Evolutionary conservation across 2,797 vertebrate species (phyloP).

Genomic region (Megalops cyprinoides): DNA sequence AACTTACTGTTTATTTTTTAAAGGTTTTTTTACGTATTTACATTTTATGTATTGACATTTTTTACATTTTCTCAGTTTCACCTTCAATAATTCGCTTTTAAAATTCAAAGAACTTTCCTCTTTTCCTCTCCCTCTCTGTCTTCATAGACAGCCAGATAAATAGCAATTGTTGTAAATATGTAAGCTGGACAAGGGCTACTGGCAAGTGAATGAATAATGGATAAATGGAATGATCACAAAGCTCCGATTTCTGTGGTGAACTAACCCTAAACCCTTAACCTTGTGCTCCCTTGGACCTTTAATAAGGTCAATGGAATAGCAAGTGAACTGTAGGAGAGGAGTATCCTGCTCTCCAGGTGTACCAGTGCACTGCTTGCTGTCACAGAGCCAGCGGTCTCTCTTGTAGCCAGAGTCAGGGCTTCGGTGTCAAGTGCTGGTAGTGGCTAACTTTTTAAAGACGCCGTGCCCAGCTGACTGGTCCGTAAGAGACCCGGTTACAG

Average conservation of each 20-base stretch:
- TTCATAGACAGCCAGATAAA: too few species aligned
- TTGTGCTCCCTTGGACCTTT: constrained; percentile 27
- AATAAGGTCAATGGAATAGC: constrained; percentile 38
- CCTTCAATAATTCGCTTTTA: too few species aligned
- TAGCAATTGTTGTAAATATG: too few species aligned
- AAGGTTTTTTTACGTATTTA: too few species aligned
- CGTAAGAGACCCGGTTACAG: background rate
- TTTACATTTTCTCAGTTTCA: too few species aligned
- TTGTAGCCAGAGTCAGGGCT: constrained; percentile 28
- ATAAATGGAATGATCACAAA: constrained; percentile 59
- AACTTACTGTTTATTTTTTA: too few species aligned
- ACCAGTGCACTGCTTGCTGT: background rate
- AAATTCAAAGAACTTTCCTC: too few species aligned
- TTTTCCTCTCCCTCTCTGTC: too few species aligned
- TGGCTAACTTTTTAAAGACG: constrained; percentile 31
- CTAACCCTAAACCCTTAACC: constrained; percentile 16
- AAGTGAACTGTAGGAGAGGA: constrained; percentile 8
- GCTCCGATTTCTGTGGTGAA: constrained; percentile 46
- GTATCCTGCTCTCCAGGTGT: background rate
- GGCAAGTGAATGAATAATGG: constrained; percentile 59
- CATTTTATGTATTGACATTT: too few species aligned
- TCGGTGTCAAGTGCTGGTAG: constrained; percentile 43
- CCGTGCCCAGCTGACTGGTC: too few species aligned
- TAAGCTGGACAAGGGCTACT: background rate
- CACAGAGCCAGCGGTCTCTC: background rate